Evolutionary conservation across 2,797 vertebrate genomes (phyloP), one percentile per base, ranked within the genome.

Genomic region (Gila robusta): DNA sequence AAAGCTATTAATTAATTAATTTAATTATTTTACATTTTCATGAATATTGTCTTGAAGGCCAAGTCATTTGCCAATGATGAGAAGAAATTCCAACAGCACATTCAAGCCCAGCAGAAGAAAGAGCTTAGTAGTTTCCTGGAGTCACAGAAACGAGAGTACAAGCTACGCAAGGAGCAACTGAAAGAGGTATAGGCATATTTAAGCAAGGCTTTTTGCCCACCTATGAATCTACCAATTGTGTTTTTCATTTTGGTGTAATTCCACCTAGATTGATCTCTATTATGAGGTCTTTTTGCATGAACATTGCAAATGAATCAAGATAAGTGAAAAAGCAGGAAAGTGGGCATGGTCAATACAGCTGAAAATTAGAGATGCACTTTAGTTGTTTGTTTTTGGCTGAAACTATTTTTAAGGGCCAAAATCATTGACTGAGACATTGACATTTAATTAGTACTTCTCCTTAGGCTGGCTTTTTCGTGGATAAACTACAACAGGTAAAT

Each of bases 81-180:
- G 93, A 99, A 99, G 95, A 99, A 99, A 93, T 99, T 99, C 91
- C 98, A 99, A 90, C 98, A 99, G 90, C 98, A 99, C 94, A 99
- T 99, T 90, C 98, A 99, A 93, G 97, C 96, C 84, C 98, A 99
- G 91, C 98, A 99, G 93, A 99, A 99, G 93, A 99, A 99, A 89
- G 98, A 99, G 91, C 93, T 98, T 77, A 98, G 96, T 92, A 98
- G 97, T 94, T 99, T 99, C 92, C 93, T 98, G 91, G 98, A 99
- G 92, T 98, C 98, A 4, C 98, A 99, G 94, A 99, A 98, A 91
- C 95, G 98, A 86, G 98, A 99, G 90, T 99, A 99, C 91, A 99
- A 99, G 92, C 96, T 99, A 56, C 98, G 98, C 92, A 99, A 99
- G 89, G 98, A 99, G 90, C 98, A 99, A 89, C 97, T 99, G 84